phyloP scores from a whole-genome alignment of 1,140 invertebrate species.

The Papilio xuthus region DNA sequence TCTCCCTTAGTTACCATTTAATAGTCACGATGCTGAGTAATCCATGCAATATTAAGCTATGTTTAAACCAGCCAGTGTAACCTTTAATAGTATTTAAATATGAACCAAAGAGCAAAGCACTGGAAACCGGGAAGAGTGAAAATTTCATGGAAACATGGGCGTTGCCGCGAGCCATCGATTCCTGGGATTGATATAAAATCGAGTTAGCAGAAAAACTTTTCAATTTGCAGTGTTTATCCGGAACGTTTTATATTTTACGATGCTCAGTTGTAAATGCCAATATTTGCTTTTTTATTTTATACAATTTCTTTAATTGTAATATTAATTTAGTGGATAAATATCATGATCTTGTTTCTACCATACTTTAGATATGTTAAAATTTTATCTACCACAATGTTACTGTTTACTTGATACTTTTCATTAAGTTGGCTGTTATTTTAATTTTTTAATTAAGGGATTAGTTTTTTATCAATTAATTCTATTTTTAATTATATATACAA shows the following conservation, averaged over 20 bases:
- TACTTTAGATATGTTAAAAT: not conserved
- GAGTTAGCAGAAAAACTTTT: conserved; percentile 37
- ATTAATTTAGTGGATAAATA: not conserved
- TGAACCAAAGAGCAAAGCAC: conserved; percentile 9
- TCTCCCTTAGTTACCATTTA: no score
- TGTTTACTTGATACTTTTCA: not conserved
- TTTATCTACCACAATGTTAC: not conserved
- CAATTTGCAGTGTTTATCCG: conserved; percentile 33
- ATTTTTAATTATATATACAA: no score
- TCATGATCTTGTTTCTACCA: not conserved
- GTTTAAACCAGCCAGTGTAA: not conserved
- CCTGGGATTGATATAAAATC: conserved; percentile 37
- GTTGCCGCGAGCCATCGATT: conserved; percentile 39
- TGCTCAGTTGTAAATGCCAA: not conserved
- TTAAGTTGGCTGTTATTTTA: not conserved
- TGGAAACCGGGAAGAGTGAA: conserved; percentile 27
- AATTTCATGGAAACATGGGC: conserved; percentile 37
- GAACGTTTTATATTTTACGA: conserved; percentile 33
- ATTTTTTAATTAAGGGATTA: not conserved
- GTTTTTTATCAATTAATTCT: no score
- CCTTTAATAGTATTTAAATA: conserved; percentile 8
- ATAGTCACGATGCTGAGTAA: not conserved
- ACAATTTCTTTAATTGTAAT: not conserved
- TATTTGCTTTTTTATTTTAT: not conserved
- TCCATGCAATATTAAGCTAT: not conserved